Evolutionary conservation across 64 coral and sea anemone genomes (phyloP).

Genomic region (Stylophora pistillata): DNA sequence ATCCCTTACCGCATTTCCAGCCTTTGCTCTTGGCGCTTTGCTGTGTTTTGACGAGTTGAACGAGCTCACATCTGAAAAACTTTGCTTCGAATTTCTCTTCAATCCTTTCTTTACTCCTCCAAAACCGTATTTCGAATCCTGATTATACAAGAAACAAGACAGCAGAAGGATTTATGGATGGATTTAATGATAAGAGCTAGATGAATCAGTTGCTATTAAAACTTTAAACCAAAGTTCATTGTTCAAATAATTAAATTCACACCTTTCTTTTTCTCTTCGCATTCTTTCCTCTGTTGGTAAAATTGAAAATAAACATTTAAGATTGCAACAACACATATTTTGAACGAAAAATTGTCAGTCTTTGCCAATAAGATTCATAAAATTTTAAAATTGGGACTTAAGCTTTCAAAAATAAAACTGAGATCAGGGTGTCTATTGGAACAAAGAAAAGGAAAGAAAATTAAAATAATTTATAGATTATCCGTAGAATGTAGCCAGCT

Average conservation of each 20-base stretch:
- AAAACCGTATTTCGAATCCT: conserved; percentile 94
- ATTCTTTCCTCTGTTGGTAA: conserved; percentile 44
- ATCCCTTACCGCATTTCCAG: conserved; percentile 48
- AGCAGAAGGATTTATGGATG: background rate
- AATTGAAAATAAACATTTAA: background rate
- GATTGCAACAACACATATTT: no score
- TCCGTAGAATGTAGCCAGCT: no score
- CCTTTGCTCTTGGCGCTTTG: conserved; percentile 69
- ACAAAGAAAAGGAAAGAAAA: no score
- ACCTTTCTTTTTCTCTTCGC: conserved; percentile 66
- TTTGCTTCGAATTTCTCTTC: conserved; percentile 79
- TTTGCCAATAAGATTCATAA: no score
- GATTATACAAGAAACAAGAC: background rate
- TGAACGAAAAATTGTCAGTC: no score
- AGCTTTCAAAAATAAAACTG: no score
- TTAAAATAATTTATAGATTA: no score
- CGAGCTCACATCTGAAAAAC: conserved; percentile 71
- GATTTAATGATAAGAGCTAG: background rate
- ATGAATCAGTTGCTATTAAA: background rate
- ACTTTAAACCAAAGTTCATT: background rate
- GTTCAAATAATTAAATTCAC: background rate
- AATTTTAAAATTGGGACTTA: no score
- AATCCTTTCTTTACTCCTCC: conserved; percentile 88
- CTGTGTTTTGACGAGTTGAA: conserved; percentile 93
- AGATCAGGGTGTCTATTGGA: no score